Evolutionary conservation across 2,113 vertebrate genomes (phyloP), one percentile per base, ranked within the genome.

Genomic region (Protobothrops flavoviridis): DNA sequence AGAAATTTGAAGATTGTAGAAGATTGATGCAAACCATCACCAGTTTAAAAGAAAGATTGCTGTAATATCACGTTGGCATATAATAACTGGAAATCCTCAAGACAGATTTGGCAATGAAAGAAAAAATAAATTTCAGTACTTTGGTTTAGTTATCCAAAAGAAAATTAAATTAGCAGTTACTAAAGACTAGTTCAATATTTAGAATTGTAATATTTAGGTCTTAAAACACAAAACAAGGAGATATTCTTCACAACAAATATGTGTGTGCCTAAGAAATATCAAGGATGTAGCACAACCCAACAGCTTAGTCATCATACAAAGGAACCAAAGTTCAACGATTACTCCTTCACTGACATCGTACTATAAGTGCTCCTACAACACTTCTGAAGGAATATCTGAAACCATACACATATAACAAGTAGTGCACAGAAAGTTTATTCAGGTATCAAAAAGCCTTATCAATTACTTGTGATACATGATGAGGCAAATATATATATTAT

Each of bases 41-140:
- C 29, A 69, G 5, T 69, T 33, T 69, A 69, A 69, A 33, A 69
- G 11, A 4, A 86, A 39, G 91, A 57, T 53, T 57, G 20, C 3
- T 45, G 17, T 90, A 43, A 94, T 81, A 61, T 0, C 50, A 94
- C 81, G 92, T 86, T 20, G 39, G 1, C 81, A 86, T 91, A 93
- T 93, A 92, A 50, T 57, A 81, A 90, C 87, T 94, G 86, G 88
- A 39, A 81, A 93, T 85, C 48, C 81, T 52, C 0, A 57, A 93
- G 94, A 61, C 57, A 94, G 53, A 61, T 94, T 56, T 56, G 55
- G 11, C 53, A 92, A 48, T 74, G 88, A 50, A 53, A 89, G 29
- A 56, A 52, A 93, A 57, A 21, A 91, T 0, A 64, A 87, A 91
- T 33, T 33, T 0, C 87, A 93, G 48, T 26, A n/a, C 53, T 81